Evolutionary conservation across 53 echinoderm and acorn worm genomes (phyloP).

Genomic region (Pentamera pediparva): DNA sequence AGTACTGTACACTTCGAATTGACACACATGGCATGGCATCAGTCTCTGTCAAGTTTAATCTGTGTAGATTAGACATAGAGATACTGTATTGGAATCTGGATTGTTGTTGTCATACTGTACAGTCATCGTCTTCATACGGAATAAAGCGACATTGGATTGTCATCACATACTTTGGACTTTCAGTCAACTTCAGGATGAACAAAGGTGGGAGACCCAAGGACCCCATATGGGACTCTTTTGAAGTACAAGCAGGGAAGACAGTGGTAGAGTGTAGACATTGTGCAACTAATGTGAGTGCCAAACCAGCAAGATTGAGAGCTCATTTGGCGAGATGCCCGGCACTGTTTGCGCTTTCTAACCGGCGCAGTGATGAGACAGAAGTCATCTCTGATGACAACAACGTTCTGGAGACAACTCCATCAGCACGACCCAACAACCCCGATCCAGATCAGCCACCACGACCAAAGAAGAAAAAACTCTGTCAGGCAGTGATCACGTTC

Average conservation of each 20-base stretch:
- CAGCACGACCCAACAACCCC: neutral
- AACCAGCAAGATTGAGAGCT: neutral
- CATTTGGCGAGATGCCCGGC: neutral
- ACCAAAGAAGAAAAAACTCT: neutral
- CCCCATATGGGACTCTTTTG: neutral
- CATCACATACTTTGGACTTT: too few species aligned
- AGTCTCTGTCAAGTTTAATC: too few species aligned
- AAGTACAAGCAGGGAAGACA: constrained; percentile 12
- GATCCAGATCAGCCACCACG: neutral
- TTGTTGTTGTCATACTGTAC: too few species aligned
- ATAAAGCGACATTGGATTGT: too few species aligned
- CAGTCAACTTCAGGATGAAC: too few species aligned
- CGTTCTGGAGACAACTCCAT: neutral
- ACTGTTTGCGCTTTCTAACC: neutral
- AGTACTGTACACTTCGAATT: too few species aligned
- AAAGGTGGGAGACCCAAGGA: neutral
- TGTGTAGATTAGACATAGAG: too few species aligned
- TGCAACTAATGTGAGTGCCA: neutral
- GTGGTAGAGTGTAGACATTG: neutral
- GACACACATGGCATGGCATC: too few species aligned
- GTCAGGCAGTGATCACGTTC: neutral
- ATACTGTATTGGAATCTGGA: too few species aligned
- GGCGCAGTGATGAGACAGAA: neutral
- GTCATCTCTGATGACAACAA: neutral
- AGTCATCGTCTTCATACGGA: too few species aligned